Evolutionary conservation across 2,797 vertebrate genomes (phyloP).

Genomic region (Geotrypetes seraphini): DNA sequence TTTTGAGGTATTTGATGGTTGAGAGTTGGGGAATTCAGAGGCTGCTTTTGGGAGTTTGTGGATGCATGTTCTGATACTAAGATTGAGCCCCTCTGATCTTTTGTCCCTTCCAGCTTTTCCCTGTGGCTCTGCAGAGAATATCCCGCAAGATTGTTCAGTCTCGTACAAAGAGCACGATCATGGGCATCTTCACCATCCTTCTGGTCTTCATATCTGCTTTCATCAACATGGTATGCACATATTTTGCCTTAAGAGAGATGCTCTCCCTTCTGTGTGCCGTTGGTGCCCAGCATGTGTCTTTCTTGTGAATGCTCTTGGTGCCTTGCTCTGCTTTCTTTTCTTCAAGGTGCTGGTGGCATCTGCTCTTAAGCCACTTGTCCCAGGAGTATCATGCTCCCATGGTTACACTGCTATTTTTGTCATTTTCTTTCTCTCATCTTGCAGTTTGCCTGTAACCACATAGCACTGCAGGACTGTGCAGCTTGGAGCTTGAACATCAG

Average conservation of each 20-base stretch:
- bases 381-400: background rate
- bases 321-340: too few relatives aligned
- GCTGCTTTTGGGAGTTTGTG: too few relatives aligned
- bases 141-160: slow-evolving; percentile 85
- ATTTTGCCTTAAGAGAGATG: too few relatives aligned
- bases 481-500: slow-evolving; percentile 71
- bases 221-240: slow-evolving; percentile 73
- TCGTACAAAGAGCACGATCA: slow-evolving; percentile 76
- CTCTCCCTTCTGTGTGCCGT: too few relatives aligned
- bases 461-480: slow-evolving; percentile 65
- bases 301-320: too few relatives aligned
- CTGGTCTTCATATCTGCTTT: slow-evolving; percentile 84
- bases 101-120: slow-evolving; percentile 61
- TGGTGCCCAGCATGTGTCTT: too few relatives aligned
- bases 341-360: too few relatives aligned
- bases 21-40: too few relatives aligned
- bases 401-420: background rate
- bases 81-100: background rate
- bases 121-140: slow-evolving; percentile 66
- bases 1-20: too few relatives aligned
- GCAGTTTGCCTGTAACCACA: slow-evolving; percentile 85
- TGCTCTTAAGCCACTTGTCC: too few relatives aligned
- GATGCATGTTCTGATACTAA: background rate
- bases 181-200: slow-evolving; percentile 77
- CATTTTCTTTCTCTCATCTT: too few relatives aligned